Percentiles rank a stretch among this genome's conserved stretches.
Evolutionary conservation across 2,797 vertebrate species (phyloP).

Genomic region (Danio tinwini): DNA sequence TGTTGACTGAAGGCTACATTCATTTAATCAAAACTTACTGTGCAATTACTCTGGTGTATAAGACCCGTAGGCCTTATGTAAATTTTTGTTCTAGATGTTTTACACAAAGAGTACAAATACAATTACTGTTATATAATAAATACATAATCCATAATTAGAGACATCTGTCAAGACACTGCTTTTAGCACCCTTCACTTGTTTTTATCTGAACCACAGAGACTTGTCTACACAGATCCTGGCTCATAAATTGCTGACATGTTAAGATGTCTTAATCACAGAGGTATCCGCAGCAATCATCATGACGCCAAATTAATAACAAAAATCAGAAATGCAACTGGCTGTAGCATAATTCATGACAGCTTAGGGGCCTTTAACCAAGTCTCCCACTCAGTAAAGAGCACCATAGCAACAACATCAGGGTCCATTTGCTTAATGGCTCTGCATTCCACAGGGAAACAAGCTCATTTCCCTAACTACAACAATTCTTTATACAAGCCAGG

Average conservation of each 20-base stretch:
- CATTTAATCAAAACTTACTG: not conserved
- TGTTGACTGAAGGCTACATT: too few species aligned
- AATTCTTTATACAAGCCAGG: conserved; percentile 15
- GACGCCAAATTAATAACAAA: conserved; percentile 45
- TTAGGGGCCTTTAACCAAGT: conserved; percentile 33
- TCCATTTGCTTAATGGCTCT: conserved; percentile 52
- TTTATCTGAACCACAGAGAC: not conserved
- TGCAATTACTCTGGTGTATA: not conserved
- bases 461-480: conserved; percentile 48
- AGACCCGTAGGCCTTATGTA: not conserved
- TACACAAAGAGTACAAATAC: conserved; percentile 1
- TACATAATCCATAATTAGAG: not conserved
- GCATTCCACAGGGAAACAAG: conserved; percentile 42
- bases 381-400: conserved; percentile 43
- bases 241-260: conserved; percentile 6
- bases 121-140: not conserved
- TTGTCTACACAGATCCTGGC: conserved; percentile 4
- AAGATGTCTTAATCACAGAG: conserved; percentile 30
- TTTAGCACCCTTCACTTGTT: conserved; percentile 9
- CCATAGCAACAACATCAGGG: conserved; percentile 50
- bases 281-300: not conserved
- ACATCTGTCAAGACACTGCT: not conserved
- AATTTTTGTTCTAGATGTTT: not conserved
- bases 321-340: conserved; percentile 38
- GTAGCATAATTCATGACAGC: conserved; percentile 27